Base-by-base conservation (phyloP, 2,888 invertebrate species). In the Sipha maydis region DNA sequence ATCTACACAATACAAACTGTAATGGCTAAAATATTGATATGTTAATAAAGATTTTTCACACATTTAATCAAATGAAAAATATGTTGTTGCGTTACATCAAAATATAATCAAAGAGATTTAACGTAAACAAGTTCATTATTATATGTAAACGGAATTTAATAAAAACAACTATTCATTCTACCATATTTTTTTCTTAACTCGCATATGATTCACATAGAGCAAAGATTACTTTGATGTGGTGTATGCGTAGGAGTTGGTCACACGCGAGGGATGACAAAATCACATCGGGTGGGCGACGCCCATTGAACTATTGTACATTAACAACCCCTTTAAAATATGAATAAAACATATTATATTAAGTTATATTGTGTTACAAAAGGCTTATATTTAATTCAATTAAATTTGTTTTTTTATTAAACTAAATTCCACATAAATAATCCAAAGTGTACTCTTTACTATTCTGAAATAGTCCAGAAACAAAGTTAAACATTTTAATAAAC, bases 271-370 rank as follows among this genome's bases (percentile, higher is more conserved):
- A 88, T 88, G 88, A 88, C 75, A 31, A n/a, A 71, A 88, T 28
- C 48, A 88, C 48, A 82, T 67, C 25, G 88, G 61, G 82, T 67
- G 88, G 88, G 82, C 88, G 88, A 88, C 82, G 88, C 88, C 88
- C 80, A 88, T 82, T 38, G 75, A 38, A 85, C 69, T 77, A 78
- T 69, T 85, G 85, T 77, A 54, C 69, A 78, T 85, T 69, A 78
- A 77, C 85, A 85, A 78, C 80, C 88, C 88, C 73, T 82, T 88
- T 19, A 9, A 48, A 67, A 9, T 19, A 85, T 78, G 77, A 85
- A 85, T 85, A 85, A 85, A 85, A 85, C 48, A 85, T 85, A 25
- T 77, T 1, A 48, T 31, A n/a, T 48, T n/a, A 5, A 41, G 25
- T 48, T 48, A 1, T n/a, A 77, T 76, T 77, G 34, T 28, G n/a